A percentile compares a stretch with the other conserved stretches of the same genome.
Evolutionary conservation across 2,797 vertebrate species (phyloP).

Genomic region (Zalophus californianus): DNA sequence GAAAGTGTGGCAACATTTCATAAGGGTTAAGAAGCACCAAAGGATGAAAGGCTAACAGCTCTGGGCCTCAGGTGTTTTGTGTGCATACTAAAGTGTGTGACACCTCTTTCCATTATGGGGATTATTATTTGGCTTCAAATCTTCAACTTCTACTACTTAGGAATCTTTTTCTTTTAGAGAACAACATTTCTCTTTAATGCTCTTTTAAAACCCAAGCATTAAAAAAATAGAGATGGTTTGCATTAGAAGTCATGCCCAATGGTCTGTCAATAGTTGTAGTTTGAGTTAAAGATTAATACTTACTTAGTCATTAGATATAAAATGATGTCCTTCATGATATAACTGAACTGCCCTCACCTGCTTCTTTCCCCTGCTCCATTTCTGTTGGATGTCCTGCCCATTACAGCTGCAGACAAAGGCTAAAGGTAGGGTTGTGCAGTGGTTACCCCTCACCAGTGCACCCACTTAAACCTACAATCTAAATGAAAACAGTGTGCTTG

Average conservation of each 20-base stretch:
- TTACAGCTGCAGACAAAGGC: background rate
- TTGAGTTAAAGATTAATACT: background rate
- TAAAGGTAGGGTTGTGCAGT: background rate
- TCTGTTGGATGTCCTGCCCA: background rate
- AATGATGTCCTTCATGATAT: background rate
- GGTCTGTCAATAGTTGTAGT: background rate
- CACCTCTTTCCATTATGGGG: background rate
- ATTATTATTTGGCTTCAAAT: background rate
- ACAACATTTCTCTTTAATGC: background rate
- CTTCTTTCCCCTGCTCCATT: background rate
- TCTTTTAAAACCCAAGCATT: slow-evolving; percentile 28
- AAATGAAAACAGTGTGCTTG: background rate
- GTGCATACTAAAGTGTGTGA: background rate
- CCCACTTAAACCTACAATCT: background rate
- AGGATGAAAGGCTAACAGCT: background rate
- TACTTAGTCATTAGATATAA: background rate
- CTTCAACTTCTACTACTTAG: background rate
- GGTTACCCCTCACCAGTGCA: background rate
- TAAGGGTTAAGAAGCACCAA: background rate
- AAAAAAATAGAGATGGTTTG: background rate
- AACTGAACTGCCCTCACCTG: background rate
- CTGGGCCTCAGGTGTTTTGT: background rate
- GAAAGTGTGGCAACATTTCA: background rate
- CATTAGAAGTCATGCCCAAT: background rate
- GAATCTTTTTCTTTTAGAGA: background rate